Percentiles rank a stretch among this genome's conserved stretches.
These are phyloP conservation scores for Taurulus bubalis DNA, from an alignment of 2,113 vertebrate species.

Conservation along the genomic window DNA sequence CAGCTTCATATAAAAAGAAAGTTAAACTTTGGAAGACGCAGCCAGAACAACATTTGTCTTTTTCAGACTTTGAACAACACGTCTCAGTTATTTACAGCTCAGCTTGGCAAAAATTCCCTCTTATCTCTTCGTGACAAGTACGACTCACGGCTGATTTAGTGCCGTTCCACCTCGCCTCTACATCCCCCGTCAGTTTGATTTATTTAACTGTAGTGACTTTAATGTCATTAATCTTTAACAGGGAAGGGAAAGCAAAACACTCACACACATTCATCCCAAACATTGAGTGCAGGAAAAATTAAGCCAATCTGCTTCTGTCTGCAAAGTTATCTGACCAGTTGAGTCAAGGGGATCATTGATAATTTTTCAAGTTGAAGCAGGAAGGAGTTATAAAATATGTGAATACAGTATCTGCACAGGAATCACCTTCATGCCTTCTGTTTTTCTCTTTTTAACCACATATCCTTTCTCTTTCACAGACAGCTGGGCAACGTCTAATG, in stretches of 20 bases:
- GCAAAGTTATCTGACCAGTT: conserved; percentile 18
- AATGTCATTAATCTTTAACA: conserved; percentile 36
- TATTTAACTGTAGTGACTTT: conserved; percentile 36
- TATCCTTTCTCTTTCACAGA: conserved; percentile 17
- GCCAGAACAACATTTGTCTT: conserved; percentile 42
- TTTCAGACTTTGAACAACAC: conserved; percentile 58
- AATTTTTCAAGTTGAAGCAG: conserved; percentile 7
- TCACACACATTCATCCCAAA: conserved; percentile 28
- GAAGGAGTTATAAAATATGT: neutral
- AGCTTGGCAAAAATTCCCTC: conserved; percentile 24
- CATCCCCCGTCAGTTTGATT: conserved; percentile 19
- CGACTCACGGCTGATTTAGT: conserved; percentile 50
- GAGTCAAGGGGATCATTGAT: conserved; percentile 6
- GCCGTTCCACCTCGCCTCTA: conserved; percentile 13
- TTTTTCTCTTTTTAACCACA: conserved; percentile 11
- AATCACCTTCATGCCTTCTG: neutral
- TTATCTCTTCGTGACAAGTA: conserved; percentile 44
- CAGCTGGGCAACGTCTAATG: conserved; percentile 11
- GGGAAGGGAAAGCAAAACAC: conserved; percentile 23
- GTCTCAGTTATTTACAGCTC: conserved; percentile 64
- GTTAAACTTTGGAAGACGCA: conserved; percentile 42
- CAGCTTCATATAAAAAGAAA: conserved; percentile 39
- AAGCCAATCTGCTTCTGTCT: conserved; percentile 34
- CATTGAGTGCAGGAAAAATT: conserved; percentile 14
- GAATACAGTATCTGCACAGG: neutral